Percentiles rank a stretch among this genome's conserved stretches.
Evolutionary conservation across 2,113 vertebrate genomes (phyloP).

Genomic region (human): DNA sequence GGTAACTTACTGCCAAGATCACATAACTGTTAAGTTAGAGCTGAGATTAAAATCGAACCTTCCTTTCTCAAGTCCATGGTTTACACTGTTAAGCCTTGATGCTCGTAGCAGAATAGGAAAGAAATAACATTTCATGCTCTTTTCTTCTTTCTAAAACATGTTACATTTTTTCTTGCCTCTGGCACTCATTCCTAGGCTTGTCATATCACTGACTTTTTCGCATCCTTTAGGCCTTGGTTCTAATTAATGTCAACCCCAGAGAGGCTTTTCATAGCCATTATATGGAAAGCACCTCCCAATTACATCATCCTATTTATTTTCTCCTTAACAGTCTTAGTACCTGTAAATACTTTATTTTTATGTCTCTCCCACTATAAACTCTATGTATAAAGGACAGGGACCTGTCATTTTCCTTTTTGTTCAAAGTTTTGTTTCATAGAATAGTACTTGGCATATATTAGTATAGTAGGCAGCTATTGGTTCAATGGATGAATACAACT

Average conservation of each 20-base stretch:
- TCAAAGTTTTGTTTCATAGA: not conserved
- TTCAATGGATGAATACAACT: not conserved
- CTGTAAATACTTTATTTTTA: slow-evolving; percentile 27
- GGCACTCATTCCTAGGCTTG: not conserved
- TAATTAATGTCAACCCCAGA: slow-evolving; percentile 25
- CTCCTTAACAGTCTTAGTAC: not conserved
- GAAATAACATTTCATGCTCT: not conserved
- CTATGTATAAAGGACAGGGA: not conserved
- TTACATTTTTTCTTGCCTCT: not conserved
- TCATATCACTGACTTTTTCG: not conserved
- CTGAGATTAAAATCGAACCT: not conserved
- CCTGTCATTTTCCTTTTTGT: not conserved
- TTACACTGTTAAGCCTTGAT: not conserved
- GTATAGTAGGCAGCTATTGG: not conserved
- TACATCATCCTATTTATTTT: slow-evolving; percentile 53
- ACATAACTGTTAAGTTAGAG: not conserved
- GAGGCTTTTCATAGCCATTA: slow-evolving; percentile 6
- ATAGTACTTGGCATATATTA: not conserved
- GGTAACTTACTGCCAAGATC: not conserved
- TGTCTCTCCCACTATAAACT: not conserved
- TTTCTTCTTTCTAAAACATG: not conserved
- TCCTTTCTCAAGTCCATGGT: not conserved
- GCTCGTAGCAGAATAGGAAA: not conserved
- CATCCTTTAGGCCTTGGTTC: not conserved
- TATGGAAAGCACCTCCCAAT: slow-evolving; percentile 29